A percentile compares a stretch with the other conserved stretches of the same genome.
These are phyloP conservation scores for Vanacampus margaritifer DNA, from an alignment of 2,113 vertebrate species.

Conservation along the genomic window DNA sequence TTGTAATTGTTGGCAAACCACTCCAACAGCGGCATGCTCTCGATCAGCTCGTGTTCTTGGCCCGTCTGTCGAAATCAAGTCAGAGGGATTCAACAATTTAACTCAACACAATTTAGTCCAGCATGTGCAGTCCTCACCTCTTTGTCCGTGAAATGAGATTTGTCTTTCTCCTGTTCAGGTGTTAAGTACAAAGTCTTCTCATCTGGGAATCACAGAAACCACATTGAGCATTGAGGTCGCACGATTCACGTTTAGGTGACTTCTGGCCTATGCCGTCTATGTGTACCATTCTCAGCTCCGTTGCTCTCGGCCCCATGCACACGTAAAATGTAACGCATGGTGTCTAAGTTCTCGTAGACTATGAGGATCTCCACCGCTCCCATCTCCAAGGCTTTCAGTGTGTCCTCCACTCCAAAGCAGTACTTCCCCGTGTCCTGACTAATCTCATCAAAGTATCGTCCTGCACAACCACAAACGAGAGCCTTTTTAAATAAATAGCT, in stretches of 20 bases:
- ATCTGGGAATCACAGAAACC: conserved; percentile 69
- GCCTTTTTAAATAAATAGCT: background rate
- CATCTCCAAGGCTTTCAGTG: conserved; percentile 98
- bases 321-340: conserved; percentile 97
- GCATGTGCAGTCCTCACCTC: conserved; percentile 76
- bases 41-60: conserved; percentile 96
- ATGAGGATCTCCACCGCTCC: conserved; percentile 99
- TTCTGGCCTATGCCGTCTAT: background rate
- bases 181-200: conserved; percentile 97
- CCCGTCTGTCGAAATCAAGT: conserved; percentile 78
- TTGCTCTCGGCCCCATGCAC: conserved; percentile 93
- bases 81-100: background rate
- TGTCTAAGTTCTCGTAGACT: conserved; percentile 98
- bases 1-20: conserved; percentile 99
- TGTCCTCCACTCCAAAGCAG: conserved; percentile 98
- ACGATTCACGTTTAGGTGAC: background rate
- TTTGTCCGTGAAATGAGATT: conserved; percentile 99
- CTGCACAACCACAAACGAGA: conserved; percentile 53
- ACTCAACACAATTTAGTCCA: background rate
- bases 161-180: conserved; percentile 98
- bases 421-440: conserved; percentile 99
- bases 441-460: conserved; percentile 98
- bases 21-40: conserved; percentile 98
- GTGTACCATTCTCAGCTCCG: conserved; percentile 69
- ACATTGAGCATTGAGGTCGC: background rate